Evolutionary conservation across 2,888 invertebrate genomes (phyloP), one percentile per base, ranked within the genome.

Genomic region (Apamea anceps): DNA sequence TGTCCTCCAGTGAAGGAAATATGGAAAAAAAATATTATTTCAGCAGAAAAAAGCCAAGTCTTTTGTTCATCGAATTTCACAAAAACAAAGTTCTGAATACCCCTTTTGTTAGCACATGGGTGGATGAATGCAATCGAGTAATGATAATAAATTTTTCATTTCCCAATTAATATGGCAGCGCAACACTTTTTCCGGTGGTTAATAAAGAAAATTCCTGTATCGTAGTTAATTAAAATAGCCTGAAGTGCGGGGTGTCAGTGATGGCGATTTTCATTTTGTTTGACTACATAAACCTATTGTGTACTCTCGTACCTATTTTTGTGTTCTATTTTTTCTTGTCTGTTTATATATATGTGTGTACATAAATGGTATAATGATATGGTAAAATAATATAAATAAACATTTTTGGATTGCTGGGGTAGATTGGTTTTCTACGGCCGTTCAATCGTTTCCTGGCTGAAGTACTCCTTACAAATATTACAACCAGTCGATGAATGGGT

Each of bases 161-260:
- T 91, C 83, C 91, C 90, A 91, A 92, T 94, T 94, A 93, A 93
- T 91, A 85, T 91, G 81, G 79, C 87, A 90, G 89, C 80, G 91
- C 91, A 91, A 92, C 93, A 90, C 93, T 94, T 93, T 92, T 94
- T 93, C 93, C 91, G 89, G 89, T 88, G 91, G 92, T 92, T 93
- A 90, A 92, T 92, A 93, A 94, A 94, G 94, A 94, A 94, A 93
- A 93, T 93, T 94, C 93, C 92, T 89, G 91, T 93, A 91, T 92
- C 89, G 92, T 83, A 95, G 95, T 95, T 96, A 95, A 95, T 95
- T 95, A 95, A 95, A 95, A 95, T 92, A 88, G 93, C 89, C 89
- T 84, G 86, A 85, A 37, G 67, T 85, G 90, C 91, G 37, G 21
- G 87, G 91, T 72, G 7, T 0, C 57, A 85, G 42, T 93, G 80